Evolutionary conservation across 2,888 invertebrate species (phyloP), one percentile per base, ranked within the genome.

Genomic region (Archaeoteleia sp.): DNA sequence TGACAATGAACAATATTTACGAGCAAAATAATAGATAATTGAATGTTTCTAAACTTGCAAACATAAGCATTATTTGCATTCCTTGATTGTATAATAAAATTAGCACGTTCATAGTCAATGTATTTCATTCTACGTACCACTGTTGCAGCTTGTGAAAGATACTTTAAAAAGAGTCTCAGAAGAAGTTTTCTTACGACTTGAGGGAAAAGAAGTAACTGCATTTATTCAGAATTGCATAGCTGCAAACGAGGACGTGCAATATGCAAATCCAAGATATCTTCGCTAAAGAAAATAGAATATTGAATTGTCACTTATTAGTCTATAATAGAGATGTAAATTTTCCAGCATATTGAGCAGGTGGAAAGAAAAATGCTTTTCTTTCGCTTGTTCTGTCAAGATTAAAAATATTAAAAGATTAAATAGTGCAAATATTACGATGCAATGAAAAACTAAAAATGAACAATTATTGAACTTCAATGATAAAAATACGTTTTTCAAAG

Each of bases 171-270:
- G 20, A 25, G 12, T 32, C 43, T 35, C 6, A 15, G 20, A 43
- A 53, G 17, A 61, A 61, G 46, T 53, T 53, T 40, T 0, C 39
- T 39, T 15, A 10, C 27, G 13, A 45, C 45, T 32, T 7, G 53
- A 5, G 17, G 29, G 29, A 15, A 53, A 46, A 39, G 12, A 40
- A 46, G 40, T 40, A 23, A 43, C 45, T 45, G 15, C 51, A 34
- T 61, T 61, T 40, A 53, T 39, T 40, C 34, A 29, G 53, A 53
- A 61, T 40, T 46, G 53, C 46, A 29, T 29, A 39, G 25, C 46
- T 54, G 53, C 32, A 45, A 61, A 61, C 30, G 51, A 37, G 37
- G 45, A 17, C 45, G 29, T 30, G 60, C 32, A 45, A 45, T 61
- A 58, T 49, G 58, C 58, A 42, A 49, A 58, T 23, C 29, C 58